Conservation (phyloP, 2,113 vertebrate genomes). For the human region GRCh38 chr20:48308501-48309000, state of each 20-base stretch:
- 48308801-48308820: not conserved
- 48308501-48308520: constrained; percentile 24
- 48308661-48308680: constrained; percentile 33
- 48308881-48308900: not conserved
- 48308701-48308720: not conserved
- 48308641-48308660: constrained; percentile 51
- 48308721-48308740: not conserved
- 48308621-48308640: not conserved
- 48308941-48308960: not conserved
- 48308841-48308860: not conserved
- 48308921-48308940: not conserved
- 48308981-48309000: not conserved
- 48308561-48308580: constrained; percentile 50
- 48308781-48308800: not conserved
- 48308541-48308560: constrained; percentile 25
- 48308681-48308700: not conserved
- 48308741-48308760: too few species aligned
- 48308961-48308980: not conserved
- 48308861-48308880: not conserved
- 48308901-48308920: not conserved
- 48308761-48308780: too few species aligned
- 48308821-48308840: not conserved
- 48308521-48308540: not conserved
- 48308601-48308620: not conserved
- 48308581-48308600: not conserved